These are phyloP conservation scores for Hirtodrosophila trivittata DNA, from an alignment of 2,888 invertebrate genomes.

Conservation along the genomic window DNA sequence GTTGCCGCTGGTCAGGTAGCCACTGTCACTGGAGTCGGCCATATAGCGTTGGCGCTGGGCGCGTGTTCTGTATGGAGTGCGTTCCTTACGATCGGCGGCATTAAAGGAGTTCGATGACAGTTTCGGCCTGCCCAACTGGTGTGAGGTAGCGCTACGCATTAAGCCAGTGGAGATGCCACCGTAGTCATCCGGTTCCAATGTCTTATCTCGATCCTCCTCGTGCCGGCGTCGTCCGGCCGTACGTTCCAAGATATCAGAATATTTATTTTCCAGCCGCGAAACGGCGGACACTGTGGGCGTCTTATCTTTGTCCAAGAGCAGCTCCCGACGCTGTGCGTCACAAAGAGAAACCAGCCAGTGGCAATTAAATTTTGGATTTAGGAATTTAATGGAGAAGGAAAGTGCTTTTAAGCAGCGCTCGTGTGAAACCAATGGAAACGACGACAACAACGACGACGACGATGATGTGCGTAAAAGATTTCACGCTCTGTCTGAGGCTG, in stretches of 20 bases:
- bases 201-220: constrained; percentile 87
- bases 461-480: constrained; percentile 32
- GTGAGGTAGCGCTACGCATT: constrained; percentile 89
- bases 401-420: constrained; percentile 69
- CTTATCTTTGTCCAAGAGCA: constrained; percentile 82
- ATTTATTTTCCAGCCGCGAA: constrained; percentile 91
- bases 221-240: constrained; percentile 86
- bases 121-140: constrained; percentile 86
- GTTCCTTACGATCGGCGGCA: constrained; percentile 84
- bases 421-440: constrained; percentile 77
- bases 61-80: constrained; percentile 81
- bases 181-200: constrained; percentile 87
- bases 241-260: constrained; percentile 89
- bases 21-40: constrained; percentile 81
- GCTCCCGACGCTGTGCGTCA: constrained; percentile 74
- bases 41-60: constrained; percentile 79
- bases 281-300: constrained; percentile 85
- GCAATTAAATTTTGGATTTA: constrained; percentile 26
- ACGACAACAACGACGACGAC: constrained; percentile 10
- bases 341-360: constrained; percentile 61
- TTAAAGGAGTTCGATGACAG: constrained; percentile 85
- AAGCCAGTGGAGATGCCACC: constrained; percentile 82
- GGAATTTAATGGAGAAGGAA: constrained; percentile 63
- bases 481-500: constrained; percentile 63
- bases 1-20: constrained; percentile 77